Conservation (phyloP, 2,888 invertebrate species). For the Hemistola chrysoprasaria region DNA sequence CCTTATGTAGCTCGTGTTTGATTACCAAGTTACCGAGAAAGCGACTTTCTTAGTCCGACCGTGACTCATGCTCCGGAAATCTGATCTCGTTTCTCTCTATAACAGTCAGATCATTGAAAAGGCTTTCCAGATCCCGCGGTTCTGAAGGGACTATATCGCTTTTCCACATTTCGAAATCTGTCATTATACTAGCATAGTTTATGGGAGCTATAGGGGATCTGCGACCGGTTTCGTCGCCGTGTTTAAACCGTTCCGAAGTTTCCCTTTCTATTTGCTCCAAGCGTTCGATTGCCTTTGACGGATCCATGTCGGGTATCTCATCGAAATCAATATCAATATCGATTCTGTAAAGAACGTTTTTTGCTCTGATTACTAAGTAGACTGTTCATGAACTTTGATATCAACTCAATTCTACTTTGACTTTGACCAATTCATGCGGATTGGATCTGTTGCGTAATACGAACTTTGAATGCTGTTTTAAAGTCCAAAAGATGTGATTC, state of each 20-base stretch:
- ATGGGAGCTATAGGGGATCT: constrained; percentile 15
- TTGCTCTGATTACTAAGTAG: too few species aligned
- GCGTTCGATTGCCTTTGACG: constrained; percentile 60
- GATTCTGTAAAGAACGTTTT: constrained; percentile 45
- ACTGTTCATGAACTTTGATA: too few species aligned
- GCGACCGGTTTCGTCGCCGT: constrained; percentile 27
- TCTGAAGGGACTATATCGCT: constrained; percentile 23
- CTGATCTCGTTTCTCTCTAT: constrained; percentile 18
- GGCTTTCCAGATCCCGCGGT: constrained; percentile 22
- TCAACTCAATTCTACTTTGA: not conserved
- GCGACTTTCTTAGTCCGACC: constrained; percentile 30
- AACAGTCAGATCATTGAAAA: constrained; percentile 27
- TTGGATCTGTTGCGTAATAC: not conserved
- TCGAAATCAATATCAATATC: constrained; percentile 67
- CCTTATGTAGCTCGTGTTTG: constrained; percentile 4
- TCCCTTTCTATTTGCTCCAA: constrained; percentile 70
- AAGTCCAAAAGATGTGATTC: too few species aligned
- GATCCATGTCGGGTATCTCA: constrained; percentile 51
- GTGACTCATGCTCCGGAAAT: constrained; percentile 27
- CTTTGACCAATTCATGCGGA: not conserved
- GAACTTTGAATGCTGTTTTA: too few species aligned
- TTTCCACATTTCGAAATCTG: constrained; percentile 43
- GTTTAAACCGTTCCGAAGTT: constrained; percentile 55
- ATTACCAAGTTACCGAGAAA: constrained; percentile 23
- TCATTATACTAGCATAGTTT: constrained; percentile 32